A percentile compares a stretch with the other conserved stretches of the same genome.
Conservation (phyloP, 2,797 vertebrate genomes). For the Pteropus rufus region DNA sequence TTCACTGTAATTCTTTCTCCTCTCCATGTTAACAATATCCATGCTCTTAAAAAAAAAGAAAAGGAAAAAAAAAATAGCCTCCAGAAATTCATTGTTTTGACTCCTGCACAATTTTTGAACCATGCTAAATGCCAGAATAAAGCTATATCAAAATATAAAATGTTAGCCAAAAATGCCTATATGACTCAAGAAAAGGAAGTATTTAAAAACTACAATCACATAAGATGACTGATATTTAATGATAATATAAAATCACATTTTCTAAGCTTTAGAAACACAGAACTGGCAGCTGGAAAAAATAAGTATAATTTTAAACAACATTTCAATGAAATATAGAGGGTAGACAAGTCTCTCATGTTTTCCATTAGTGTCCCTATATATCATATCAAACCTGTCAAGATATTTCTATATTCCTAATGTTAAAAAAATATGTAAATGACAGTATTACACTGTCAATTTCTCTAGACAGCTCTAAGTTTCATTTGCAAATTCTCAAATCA, state of each 20-base stretch:
- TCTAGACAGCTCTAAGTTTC: constrained; percentile 48
- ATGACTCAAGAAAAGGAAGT: constrained; percentile 58
- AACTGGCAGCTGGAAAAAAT: constrained; percentile 70
- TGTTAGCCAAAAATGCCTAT: constrained; percentile 66
- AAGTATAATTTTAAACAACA: constrained; percentile 71
- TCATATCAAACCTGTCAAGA: constrained; percentile 57
- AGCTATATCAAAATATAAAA: constrained; percentile 72
- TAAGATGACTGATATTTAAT: constrained; percentile 72
- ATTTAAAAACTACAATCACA: constrained; percentile 63
- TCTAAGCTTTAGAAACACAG: background rate
- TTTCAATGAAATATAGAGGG: constrained; percentile 58
- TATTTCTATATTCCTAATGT: constrained; percentile 21
- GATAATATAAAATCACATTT: constrained; percentile 68
- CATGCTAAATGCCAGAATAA: constrained; percentile 74
- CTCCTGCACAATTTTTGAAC: constrained; percentile 66
- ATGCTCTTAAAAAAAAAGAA: constrained; percentile 19
- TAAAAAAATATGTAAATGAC: constrained; percentile 72
- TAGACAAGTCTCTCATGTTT: constrained; percentile 68
- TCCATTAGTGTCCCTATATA: background rate
- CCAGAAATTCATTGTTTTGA: constrained; percentile 74
- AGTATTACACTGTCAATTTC: constrained; percentile 60
- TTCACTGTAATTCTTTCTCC: constrained; percentile 37
- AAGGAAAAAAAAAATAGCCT: constrained; percentile 27
- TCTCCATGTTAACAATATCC: constrained; percentile 54
- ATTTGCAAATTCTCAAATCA: constrained; percentile 64